Conservation (phyloP, 1,140 invertebrate genomes). For the Drosophila bifasciata region DNA sequence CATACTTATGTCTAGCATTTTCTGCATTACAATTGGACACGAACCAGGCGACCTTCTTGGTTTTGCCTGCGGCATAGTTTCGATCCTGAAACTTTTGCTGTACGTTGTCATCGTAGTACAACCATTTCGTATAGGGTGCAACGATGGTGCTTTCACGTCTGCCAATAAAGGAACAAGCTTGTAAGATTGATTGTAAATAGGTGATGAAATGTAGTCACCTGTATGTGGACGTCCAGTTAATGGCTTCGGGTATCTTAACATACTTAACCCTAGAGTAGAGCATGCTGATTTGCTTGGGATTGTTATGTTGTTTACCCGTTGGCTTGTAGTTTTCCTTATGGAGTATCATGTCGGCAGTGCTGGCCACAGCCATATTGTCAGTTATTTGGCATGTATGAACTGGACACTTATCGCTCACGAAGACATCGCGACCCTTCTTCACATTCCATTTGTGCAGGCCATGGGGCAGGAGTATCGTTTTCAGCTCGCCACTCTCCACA, state of each 20-base stretch:
- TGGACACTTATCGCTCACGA: conserved; percentile 86
- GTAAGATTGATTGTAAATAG: neutral
- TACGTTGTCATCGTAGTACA: conserved; percentile 91
- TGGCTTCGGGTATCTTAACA: conserved; percentile 90
- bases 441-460: conserved; percentile 92
- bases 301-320: conserved; percentile 87
- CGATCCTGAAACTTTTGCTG: conserved; percentile 88
- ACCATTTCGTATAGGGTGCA: conserved; percentile 97
- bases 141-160: conserved; percentile 97
- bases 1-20: conserved; percentile 94
- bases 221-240: conserved; percentile 99
- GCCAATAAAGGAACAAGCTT: conserved; percentile 66
- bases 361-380: conserved; percentile 88
- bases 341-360: conserved; percentile 92
- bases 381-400: conserved; percentile 92
- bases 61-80: conserved; percentile 95
- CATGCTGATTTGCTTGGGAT: conserved; percentile 88
- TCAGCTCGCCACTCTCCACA: conserved; percentile 85
- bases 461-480: conserved; percentile 93
- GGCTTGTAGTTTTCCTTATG: conserved; percentile 93
- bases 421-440: conserved; percentile 85
- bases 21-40: conserved; percentile 97
- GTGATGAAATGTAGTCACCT: conserved; percentile 86
- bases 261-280: conserved; percentile 95
- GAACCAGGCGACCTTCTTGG: conserved; percentile 98